Base-by-base conservation (phyloP, 2,113 vertebrate species). In the Thomomys bottae region DNA sequence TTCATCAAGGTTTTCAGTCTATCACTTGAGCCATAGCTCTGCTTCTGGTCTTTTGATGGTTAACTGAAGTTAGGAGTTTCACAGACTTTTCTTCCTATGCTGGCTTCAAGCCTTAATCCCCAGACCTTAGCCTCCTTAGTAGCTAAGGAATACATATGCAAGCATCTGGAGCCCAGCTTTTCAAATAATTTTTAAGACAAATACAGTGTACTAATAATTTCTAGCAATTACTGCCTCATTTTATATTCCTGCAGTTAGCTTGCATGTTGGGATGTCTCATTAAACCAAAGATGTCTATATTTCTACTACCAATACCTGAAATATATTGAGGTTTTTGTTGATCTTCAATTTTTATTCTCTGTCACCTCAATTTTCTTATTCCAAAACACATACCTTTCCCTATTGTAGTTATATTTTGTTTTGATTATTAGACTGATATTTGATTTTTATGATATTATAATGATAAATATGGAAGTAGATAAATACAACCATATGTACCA, bases 111-210 rank as follows among this genome's bases (percentile, higher is more conserved):
- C 45, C 11, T 45, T 45, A 45, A 45, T 45, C 45, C 45, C 11
- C 45, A 45, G 45, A 45, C 11, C 45, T 45, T 11, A 45, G 45
- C 11, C 45, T 45, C 45, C 45, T 45, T 6, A 45, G 45, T 45
- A n/a, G n/a, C n/a, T n/a, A n/a, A n/a, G n/a, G n/a, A 45, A 45
- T 8, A 45, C 45, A 45, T 8, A 45, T 45, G 45, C 11, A 11
- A 45, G 11, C 45, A 6, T 45, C 45, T 45, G 45, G 45, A 11
- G 45, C 45, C 11, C 45, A 45, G 11, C 45, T 45, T 36, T 88
- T 93, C 45, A 73, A 83, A 83, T 85, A 94, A 76, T 76, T 88
- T 87, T 45, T 95, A 90, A 68, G 30, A 66, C 21, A 72, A 61
- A 79, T 80, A 63, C 3, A 87, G 54, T 67, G 23, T 63, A 18